Conservation (phyloP, 2,797 vertebrate genomes). For the Kryptolebias ocellatus region DNA sequence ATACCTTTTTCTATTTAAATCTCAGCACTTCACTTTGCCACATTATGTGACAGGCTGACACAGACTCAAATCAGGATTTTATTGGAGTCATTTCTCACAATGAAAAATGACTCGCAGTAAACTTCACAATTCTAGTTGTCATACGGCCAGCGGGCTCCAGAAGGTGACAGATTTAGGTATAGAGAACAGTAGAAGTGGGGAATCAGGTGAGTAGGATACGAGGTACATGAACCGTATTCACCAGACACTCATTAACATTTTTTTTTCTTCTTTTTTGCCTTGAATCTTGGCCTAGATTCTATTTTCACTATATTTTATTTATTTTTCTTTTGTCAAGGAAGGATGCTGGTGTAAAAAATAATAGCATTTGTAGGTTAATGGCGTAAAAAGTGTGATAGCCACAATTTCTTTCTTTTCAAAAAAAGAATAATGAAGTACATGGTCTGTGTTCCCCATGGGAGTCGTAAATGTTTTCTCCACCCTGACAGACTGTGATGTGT, state of each 20-base stretch:
- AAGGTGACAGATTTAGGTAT: neutral
- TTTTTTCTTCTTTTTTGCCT: conserved; percentile 10
- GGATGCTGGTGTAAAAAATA: conserved; percentile 74
- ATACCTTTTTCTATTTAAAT: neutral
- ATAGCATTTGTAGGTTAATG: conserved; percentile 58
- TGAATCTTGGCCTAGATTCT: conserved; percentile 57
- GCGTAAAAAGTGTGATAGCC: conserved; percentile 58
- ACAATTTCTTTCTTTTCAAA: conserved; percentile 69
- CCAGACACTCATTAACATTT: conserved; percentile 57
- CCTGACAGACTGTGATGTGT: conserved; percentile 76
- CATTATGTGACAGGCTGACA: conserved; percentile 10
- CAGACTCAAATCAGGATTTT: conserved; percentile 10
- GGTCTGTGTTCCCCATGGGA: conserved; percentile 71
- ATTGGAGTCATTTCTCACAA: conserved; percentile 10
- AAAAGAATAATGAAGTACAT: conserved; percentile 80
- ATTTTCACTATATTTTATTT: conserved; percentile 18
- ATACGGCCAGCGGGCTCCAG: neutral
- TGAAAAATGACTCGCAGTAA: conserved; percentile 17
- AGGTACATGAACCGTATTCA: conserved; percentile 31
- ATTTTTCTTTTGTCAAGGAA: conserved; percentile 49
- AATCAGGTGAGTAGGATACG: conserved; percentile 2
- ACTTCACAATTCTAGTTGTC: conserved; percentile 6
- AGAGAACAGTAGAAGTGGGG: conserved; percentile 1
- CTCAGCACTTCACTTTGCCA: conserved; percentile 3
- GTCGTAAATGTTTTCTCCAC: conserved; percentile 72